These are phyloP conservation scores for Dipus sagitta DNA, from an alignment of 2,797 vertebrate genomes.

Conservation along the genomic window DNA sequence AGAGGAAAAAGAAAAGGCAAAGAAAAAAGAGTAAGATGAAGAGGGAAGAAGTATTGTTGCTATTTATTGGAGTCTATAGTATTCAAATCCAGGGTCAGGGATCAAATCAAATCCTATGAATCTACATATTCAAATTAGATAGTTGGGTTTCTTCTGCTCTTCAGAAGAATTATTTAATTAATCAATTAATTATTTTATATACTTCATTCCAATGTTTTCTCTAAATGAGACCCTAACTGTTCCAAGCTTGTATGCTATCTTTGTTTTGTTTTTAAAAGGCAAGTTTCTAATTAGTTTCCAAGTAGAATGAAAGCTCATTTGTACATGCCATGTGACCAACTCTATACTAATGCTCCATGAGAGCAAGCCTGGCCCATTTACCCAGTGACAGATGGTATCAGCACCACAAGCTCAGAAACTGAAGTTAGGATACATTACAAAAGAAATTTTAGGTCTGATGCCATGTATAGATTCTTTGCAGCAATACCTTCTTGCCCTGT, in stretches of 20 bases:
- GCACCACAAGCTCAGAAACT: background rate
- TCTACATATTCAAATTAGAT: background rate
- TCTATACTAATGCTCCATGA: background rate
- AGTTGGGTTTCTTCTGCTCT: background rate
- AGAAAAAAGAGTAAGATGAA: background rate
- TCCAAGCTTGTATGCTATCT: background rate
- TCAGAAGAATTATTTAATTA: no score
- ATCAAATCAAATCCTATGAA: background rate
- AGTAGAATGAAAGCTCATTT: background rate
- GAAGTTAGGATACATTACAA: slow-evolving; percentile 8
- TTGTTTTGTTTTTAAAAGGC: background rate
- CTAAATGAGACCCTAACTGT: background rate
- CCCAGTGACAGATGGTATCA: background rate
- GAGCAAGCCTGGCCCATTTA: background rate
- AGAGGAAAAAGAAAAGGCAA: background rate
- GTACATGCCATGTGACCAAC: background rate
- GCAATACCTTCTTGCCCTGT: background rate
- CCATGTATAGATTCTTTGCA: background rate
- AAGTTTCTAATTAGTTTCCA: slow-evolving; percentile 4
- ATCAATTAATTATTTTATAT: no score
- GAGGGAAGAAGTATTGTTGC: no score
- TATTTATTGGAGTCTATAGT: background rate
- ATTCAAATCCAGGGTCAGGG: background rate
- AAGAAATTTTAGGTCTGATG: background rate
- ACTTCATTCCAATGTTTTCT: background rate